phyloP scores from a whole-genome alignment of 2,888 invertebrate species.

The Bellardia pandia region DNA sequence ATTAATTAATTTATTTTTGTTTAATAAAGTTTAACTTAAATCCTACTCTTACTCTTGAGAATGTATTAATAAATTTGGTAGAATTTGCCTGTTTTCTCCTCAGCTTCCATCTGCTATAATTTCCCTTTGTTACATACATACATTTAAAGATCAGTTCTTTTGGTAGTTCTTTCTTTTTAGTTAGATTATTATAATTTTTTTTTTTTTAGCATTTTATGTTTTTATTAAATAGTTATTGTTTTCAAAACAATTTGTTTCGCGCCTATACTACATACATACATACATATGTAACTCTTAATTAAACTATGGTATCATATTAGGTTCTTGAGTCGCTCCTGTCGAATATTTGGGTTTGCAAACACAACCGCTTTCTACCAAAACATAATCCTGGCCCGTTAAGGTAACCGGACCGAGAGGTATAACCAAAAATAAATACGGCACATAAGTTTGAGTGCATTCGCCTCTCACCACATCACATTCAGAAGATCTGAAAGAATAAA shows the following conservation, averaged over 20 bases:
- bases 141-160: constrained; percentile 43
- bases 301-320: constrained; percentile 84
- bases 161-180: constrained; percentile 38
- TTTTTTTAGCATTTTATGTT: neutral
- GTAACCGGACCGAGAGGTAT: constrained; percentile 96
- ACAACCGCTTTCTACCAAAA: constrained; percentile 97
- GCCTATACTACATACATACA: constrained; percentile 16
- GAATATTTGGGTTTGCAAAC: constrained; percentile 89
- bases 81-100: too few relatives aligned
- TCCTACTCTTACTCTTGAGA: too few relatives aligned
- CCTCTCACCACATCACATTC: constrained; percentile 95
- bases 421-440: constrained; percentile 95
- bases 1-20: too few relatives aligned
- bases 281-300: constrained; percentile 39
- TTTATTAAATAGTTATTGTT: constrained; percentile 11
- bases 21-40: neutral
- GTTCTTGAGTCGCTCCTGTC: constrained; percentile 83
- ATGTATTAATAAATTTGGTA: too few relatives aligned
- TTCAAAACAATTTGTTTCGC: constrained; percentile 36
- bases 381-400: constrained; percentile 96
- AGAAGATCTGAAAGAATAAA: constrained; percentile 87
- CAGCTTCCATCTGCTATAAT: neutral
- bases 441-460: constrained; percentile 94
- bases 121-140: neutral
- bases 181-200: constrained; percentile 13